These are phyloP conservation scores for Pseudococcus jackbeardsleyi DNA, from an alignment of 2,888 invertebrate genomes.

Conservation along the genomic window DNA sequence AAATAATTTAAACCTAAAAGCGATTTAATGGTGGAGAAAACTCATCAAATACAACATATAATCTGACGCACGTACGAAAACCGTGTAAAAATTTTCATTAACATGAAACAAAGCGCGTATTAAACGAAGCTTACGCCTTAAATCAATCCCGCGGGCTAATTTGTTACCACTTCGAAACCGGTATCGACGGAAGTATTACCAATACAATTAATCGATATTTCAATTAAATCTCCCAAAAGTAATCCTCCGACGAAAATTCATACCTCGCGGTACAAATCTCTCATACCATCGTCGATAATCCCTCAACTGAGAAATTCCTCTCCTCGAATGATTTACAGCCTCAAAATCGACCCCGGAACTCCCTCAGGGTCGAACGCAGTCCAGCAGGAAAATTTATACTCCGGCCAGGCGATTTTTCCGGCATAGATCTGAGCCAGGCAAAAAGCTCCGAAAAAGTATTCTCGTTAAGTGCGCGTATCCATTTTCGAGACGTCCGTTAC, in stretches of 20 bases:
- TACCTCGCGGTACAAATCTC: neutral
- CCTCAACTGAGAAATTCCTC: neutral
- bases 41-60: constrained; percentile 2
- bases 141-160: neutral
- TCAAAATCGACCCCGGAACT: neutral
- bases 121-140: neutral
- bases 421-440: no score
- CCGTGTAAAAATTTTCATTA: neutral
- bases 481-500: constrained; percentile 59
- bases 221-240: neutral
- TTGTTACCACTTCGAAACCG: constrained; percentile 11
- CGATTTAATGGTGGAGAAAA: neutral
- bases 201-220: neutral
- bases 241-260: neutral
- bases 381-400: neutral
- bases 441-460: neutral
- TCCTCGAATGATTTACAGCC: neutral
- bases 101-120: neutral
- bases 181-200: neutral
- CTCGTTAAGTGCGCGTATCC: constrained; percentile 46
- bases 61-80: neutral
- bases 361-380: neutral
- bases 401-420: no score
- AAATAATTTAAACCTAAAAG: neutral
- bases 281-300: neutral